Evolutionary conservation across 2,797 vertebrate genomes (phyloP), one percentile per base, ranked within the genome.

Genomic region (Anolis apletophallus): DNA sequence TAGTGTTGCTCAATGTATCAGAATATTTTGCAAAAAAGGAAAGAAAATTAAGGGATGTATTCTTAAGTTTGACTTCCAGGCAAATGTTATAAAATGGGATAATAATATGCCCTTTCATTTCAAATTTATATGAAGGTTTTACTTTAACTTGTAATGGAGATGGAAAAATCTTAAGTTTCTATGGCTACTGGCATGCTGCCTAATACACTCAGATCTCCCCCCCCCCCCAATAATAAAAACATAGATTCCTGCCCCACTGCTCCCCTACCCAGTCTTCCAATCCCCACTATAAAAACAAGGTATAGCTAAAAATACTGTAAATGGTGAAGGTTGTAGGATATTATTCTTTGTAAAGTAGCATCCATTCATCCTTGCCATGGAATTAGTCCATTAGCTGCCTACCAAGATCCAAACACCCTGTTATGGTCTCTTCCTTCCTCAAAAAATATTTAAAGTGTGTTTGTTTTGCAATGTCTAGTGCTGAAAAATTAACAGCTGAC

Each of bases 61-160:
- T 95, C 92, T 92, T 91, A 91, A 90, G 46, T 94, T 93, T 94
- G 86, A 95, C 95, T 96, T 95, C 92, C 93, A 95, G 94, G 94
- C 91, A 94, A 95, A 95, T 91, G 91, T 90, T 94, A 91, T 92
- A 95, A 86, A 94, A 95, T 95, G 94, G 92, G 87, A 91, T 94
- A 92, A 95, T 95, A 96, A 95, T 95, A 92, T 95, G 83, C 78
- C 92, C 94, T 96, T 96, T 96, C 94, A 96, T 94, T 96, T 95
- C 82, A 85, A 89, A 93, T 96, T 96, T 95, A 96, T 93, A 91
- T 94, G 94, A 93, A 94, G 89, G 93, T 95, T 96, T 96, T 93
- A 92, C 95, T 91, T 94, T 91, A 94, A 92, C 95, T 94, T 94
- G 93, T 94, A 95, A 96, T 94, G 95, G 96, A 95, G 95, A 93